Conservation (phyloP, 1,140 invertebrate genomes). For the Olivierus martensii region DNA sequence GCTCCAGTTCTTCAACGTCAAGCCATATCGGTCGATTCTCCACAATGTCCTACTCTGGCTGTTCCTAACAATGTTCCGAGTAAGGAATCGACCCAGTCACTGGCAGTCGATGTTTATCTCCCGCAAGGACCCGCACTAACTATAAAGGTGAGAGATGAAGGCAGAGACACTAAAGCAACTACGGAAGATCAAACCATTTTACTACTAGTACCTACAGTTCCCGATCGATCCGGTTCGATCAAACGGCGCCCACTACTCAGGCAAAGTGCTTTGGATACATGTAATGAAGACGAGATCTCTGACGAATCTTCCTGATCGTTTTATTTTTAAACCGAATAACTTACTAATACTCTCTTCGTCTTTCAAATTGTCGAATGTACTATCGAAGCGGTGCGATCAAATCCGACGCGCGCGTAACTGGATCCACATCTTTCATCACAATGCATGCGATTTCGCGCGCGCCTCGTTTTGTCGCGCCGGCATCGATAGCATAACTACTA, state of each 20-base stretch:
- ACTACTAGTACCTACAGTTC: no score
- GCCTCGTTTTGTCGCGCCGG: no score
- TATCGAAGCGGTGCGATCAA: no score
- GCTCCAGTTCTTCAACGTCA: slow-evolving; percentile 11
- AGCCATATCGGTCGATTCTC: slow-evolving; percentile 17
- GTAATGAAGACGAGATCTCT: slow-evolving; percentile 4
- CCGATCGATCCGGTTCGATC: neutral
- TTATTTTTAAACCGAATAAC: no score
- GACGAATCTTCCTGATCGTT: no score
- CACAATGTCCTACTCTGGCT: neutral
- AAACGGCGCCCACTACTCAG: slow-evolving; percentile 14
- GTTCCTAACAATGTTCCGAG: neutral
- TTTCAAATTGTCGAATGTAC: no score
- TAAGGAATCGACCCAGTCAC: slow-evolving; percentile 3
- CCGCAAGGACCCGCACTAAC: slow-evolving; percentile 12
- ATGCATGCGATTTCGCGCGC: no score
- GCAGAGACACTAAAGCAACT: neutral
- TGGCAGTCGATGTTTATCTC: slow-evolving; percentile 16
- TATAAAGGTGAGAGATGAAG: slow-evolving; percentile 13
- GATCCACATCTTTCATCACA: no score
- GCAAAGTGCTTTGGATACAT: slow-evolving; percentile 12
- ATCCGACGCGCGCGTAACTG: no score
- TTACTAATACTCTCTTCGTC: no score
- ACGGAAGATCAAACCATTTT: no score
- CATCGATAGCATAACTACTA: no score